Evolutionary conservation across 2,113 vertebrate species (phyloP).

Genomic region (Gavialis gangeticus): DNA sequence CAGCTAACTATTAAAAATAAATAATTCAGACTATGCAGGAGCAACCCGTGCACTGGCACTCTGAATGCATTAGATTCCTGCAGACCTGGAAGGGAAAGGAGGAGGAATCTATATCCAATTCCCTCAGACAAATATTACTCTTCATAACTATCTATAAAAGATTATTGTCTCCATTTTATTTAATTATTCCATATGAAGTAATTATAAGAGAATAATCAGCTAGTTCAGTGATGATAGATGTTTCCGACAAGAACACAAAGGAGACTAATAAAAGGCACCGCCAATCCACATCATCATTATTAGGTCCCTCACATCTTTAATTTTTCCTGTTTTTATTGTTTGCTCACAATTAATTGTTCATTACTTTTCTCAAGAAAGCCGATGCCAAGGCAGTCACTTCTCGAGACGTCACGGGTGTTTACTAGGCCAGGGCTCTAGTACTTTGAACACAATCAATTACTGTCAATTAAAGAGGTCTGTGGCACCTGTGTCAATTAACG

Average conservation of each 20-base stretch:
- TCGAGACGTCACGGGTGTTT: not conserved
- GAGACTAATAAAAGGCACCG: slow-evolving; percentile 70
- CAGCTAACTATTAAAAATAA: slow-evolving; percentile 62
- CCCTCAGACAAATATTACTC: slow-evolving; percentile 61
- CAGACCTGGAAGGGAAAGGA: not conserved
- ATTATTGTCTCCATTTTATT: slow-evolving; percentile 80
- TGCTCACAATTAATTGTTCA: slow-evolving; percentile 60
- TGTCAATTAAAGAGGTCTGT: not conserved
- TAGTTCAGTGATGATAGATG: slow-evolving; percentile 60
- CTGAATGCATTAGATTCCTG: slow-evolving; percentile 16
- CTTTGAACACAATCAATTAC: not conserved
- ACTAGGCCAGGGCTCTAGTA: not conserved
- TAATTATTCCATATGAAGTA: slow-evolving; percentile 79
- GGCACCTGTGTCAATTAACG: not conserved
- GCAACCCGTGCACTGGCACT: not conserved
- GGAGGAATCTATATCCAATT: slow-evolving; percentile 21
- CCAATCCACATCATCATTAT: slow-evolving; percentile 44
- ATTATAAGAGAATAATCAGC: slow-evolving; percentile 77
- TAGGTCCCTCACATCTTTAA: slow-evolving; percentile 58
- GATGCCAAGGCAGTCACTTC: slow-evolving; percentile 28
- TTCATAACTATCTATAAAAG: slow-evolving; percentile 76
- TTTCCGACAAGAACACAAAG: slow-evolving; percentile 73
- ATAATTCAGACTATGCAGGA: slow-evolving; percentile 56
- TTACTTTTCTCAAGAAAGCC: slow-evolving; percentile 58
- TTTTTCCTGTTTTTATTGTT: slow-evolving; percentile 73